These are phyloP conservation scores for Melanotaenia nigrans DNA, from an alignment of 2,797 vertebrate genomes.

Conservation along the genomic window DNA sequence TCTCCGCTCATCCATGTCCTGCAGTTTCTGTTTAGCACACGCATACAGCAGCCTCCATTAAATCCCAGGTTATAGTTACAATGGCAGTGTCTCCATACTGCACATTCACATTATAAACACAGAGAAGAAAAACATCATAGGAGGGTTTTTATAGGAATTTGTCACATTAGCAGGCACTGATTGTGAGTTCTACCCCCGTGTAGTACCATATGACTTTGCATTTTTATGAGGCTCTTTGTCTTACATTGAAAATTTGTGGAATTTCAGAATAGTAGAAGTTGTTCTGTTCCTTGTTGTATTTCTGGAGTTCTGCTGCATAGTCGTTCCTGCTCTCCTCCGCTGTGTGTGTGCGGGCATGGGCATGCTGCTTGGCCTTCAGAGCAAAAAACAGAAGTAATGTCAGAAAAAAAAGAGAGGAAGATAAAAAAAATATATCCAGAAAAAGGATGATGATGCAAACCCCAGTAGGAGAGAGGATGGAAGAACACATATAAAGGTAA, in stretches of 20 bases:
- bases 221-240: conserved; percentile 19
- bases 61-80: neutral
- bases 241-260: conserved; percentile 87
- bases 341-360: conserved; percentile 80
- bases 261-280: conserved; percentile 86
- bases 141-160: neutral
- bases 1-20: conserved; percentile 94
- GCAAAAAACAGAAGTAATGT: conserved; percentile 12
- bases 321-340: conserved; percentile 90
- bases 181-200: neutral
- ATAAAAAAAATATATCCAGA: conserved; percentile 1
- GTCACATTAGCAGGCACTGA: neutral
- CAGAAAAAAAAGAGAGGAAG: neutral
- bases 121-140: neutral
- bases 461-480: conserved; percentile 38
- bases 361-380: conserved; percentile 85
- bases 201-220: neutral
- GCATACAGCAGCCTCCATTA: conserved; percentile 5
- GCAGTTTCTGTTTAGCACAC: conserved; percentile 87
- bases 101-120: neutral
- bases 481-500: conserved; percentile 2
- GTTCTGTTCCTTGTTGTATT: conserved; percentile 89
- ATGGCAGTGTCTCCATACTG: neutral
- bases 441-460: conserved; percentile 31
- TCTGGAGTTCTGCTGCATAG: conserved; percentile 88